Percentiles rank a stretch among this genome's conserved stretches.
Conservation (phyloP, 2,113 vertebrate genomes). For the Corapipo altera region DNA sequence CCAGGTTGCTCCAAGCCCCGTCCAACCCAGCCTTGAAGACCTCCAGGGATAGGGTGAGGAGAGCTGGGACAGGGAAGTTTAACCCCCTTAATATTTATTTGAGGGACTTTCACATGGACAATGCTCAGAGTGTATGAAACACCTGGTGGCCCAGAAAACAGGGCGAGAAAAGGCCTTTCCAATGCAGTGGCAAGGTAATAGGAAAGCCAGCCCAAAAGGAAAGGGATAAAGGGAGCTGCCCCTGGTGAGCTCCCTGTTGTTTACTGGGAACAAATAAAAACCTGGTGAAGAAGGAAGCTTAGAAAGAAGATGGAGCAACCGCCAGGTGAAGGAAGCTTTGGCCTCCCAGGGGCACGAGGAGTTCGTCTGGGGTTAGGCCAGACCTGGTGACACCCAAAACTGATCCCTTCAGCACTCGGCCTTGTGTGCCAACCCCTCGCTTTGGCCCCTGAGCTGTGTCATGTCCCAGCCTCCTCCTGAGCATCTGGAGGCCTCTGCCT, state of each 20-base stretch:
- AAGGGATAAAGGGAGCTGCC: no score
- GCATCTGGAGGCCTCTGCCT: neutral
- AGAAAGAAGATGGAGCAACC: neutral
- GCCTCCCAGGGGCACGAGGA: neutral
- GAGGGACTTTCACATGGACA: neutral
- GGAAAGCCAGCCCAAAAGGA: neutral
- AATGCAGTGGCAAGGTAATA: fast-evolving
- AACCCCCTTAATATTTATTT: fast-evolving
- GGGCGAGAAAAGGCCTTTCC: neutral
- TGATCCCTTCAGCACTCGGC: neutral
- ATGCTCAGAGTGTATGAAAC: neutral
- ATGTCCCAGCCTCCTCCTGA: neutral
- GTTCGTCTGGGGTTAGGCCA: neutral
- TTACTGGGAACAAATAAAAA: neutral
- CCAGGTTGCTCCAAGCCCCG: no score
- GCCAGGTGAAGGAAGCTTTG: neutral
- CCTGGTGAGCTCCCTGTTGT: neutral
- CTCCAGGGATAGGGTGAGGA: neutral
- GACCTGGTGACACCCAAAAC: neutral
- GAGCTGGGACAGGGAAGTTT: neutral
- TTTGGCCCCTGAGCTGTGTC: neutral
- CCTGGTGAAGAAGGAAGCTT: neutral
- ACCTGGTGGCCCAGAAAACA: neutral
- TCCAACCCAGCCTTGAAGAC: neutral
- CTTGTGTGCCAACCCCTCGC: neutral